Conservation (phyloP, 2,888 invertebrate species). For the Sturmia bella region DNA sequence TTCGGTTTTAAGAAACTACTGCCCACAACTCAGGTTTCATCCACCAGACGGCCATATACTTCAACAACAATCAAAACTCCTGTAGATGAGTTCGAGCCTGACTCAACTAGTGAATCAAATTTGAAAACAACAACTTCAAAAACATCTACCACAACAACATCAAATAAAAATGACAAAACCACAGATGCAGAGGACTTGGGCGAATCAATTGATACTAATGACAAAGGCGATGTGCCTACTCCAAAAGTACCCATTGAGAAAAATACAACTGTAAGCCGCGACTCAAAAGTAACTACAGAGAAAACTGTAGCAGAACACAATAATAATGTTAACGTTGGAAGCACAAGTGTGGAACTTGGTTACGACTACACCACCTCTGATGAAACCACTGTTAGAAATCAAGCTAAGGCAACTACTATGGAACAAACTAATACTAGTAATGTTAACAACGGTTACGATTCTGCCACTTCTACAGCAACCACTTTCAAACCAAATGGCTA, state of each 20-base stretch:
- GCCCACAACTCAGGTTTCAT: background rate
- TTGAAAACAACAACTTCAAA: slow-evolving; percentile 9
- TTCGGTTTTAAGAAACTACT: slow-evolving; percentile 40
- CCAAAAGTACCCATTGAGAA: background rate
- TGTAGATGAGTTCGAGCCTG: slow-evolving; percentile 27
- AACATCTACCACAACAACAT: background rate
- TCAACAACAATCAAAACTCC: slow-evolving; percentile 33
- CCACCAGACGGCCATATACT: slow-evolving; percentile 37
- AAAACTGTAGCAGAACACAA: background rate
- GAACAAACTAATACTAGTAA: background rate
- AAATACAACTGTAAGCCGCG: background rate
- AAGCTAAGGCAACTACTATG: background rate
- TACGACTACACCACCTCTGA: slow-evolving; percentile 1
- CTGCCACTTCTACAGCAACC: background rate
- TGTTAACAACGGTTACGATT: slow-evolving; percentile 1
- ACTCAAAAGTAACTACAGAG: background rate
- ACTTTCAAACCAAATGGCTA: slow-evolving; percentile 16
- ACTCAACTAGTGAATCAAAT: slow-evolving; percentile 1
- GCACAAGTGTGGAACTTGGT: background rate
- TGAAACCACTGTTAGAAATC: background rate
- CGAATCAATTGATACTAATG: slow-evolving; percentile 6
- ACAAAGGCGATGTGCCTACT: background rate
- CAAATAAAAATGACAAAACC: background rate
- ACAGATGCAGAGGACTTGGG: background rate
- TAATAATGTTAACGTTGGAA: background rate